Evolutionary conservation across 2,888 invertebrate genomes (phyloP).

Genomic region (Drosophila acutilabella): DNA sequence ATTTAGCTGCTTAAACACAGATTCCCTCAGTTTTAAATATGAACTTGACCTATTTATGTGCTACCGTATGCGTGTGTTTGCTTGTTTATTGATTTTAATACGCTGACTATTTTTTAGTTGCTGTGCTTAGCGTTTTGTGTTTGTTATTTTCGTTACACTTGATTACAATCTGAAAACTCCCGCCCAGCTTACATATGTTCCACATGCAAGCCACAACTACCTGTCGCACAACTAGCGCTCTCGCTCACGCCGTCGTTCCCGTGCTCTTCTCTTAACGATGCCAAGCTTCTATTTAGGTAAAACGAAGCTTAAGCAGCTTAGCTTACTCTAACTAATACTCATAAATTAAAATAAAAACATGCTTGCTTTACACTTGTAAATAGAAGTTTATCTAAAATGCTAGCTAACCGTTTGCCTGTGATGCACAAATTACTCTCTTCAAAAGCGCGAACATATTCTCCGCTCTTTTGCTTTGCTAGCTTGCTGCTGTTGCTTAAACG

Average conservation of each 20-base stretch:
- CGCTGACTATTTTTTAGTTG: not conserved
- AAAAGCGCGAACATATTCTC: not conserved
- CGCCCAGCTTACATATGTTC: slow-evolving; percentile 37
- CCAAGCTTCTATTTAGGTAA: not conserved
- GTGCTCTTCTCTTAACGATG: slow-evolving; percentile 2
- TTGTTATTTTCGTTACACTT: slow-evolving; percentile 44
- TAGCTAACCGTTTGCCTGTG: not conserved
- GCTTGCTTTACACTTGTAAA: too few species aligned
- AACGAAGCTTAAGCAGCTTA: too few species aligned
- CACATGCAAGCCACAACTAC: slow-evolving; percentile 5
- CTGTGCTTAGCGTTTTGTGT: slow-evolving; percentile 1
- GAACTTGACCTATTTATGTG: slow-evolving; percentile 43
- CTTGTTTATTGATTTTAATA: slow-evolving; percentile 38
- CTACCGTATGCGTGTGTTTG: not conserved
- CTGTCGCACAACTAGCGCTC: not conserved
- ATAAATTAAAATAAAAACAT: too few species aligned
- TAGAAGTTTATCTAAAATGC: not conserved
- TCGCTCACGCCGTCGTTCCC: not conserved
- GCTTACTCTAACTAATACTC: too few species aligned
- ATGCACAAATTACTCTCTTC: not conserved
- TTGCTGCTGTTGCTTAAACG: slow-evolving; percentile 27
- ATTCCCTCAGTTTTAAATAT: slow-evolving; percentile 15
- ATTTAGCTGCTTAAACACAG: slow-evolving; percentile 14
- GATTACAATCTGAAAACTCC: slow-evolving; percentile 49
- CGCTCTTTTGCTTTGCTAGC: not conserved